These are phyloP conservation scores for Hystrix cristata DNA, from an alignment of 2,113 vertebrate genomes.

Conservation along the genomic window DNA sequence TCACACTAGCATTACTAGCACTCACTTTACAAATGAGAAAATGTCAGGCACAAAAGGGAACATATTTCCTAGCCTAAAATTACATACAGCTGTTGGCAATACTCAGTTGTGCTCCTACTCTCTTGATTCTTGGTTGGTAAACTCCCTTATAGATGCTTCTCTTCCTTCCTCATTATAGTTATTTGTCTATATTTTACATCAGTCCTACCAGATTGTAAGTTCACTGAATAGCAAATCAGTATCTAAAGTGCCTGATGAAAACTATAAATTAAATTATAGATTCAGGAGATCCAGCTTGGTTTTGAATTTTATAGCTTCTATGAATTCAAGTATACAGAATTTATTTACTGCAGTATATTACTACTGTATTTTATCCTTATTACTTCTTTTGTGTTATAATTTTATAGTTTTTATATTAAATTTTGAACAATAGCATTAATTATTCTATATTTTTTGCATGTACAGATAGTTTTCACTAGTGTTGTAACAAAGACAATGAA, in stretches of 20 bases:
- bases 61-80: not conserved
- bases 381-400: not conserved
- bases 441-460: not conserved
- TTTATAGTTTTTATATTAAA: not conserved
- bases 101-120: not conserved
- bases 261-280: not conserved
- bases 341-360: not conserved
- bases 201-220: too few species aligned
- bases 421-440: not conserved
- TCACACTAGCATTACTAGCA: not conserved
- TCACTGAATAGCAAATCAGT: not conserved
- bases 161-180: not conserved
- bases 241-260: not conserved
- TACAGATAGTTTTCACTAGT: not conserved
- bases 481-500: not conserved
- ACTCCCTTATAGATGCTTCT: too few species aligned
- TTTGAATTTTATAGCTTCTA: not conserved
- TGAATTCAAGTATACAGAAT: not conserved
- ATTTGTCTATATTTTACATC: not conserved
- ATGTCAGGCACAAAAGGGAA: not conserved
- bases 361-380: not conserved
- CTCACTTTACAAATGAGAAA: not conserved
- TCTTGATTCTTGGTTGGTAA: not conserved
- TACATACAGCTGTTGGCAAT: accelerated
- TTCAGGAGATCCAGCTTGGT: not conserved